These are phyloP conservation scores for Cydia fagiglandana DNA, from an alignment of 1,140 invertebrate species.

Conservation along the genomic window DNA sequence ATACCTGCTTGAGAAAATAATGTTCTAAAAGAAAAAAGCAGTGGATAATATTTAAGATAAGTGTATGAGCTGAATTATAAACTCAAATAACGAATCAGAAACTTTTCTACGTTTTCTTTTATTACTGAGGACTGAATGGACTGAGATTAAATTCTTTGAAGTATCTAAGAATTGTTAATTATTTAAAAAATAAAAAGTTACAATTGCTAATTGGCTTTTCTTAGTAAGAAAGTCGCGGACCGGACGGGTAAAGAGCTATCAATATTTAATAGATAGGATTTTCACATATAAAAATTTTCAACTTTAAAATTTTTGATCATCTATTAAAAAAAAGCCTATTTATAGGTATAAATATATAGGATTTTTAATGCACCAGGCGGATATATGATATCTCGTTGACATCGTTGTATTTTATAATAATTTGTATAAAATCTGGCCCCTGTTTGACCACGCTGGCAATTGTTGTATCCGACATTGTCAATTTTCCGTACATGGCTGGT, in stretches of 20 bases:
- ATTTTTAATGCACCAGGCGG: too few relatives aligned
- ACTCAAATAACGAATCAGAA: neutral
- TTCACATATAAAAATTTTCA: neutral
- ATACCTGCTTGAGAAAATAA: neutral
- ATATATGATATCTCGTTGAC: too few relatives aligned
- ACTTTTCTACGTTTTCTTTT: neutral
- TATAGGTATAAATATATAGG: too few relatives aligned
- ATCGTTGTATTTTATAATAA: too few relatives aligned
- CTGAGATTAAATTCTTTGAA: neutral
- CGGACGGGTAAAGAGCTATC: neutral
- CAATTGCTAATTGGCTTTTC: constrained; percentile 2
- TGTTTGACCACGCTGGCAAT: too few relatives aligned
- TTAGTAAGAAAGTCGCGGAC: neutral
- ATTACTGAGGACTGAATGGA: neutral
- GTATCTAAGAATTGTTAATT: constrained; percentile 13
- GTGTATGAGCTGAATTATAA: neutral
- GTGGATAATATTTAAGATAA: constrained; percentile 1
- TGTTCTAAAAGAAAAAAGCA: neutral
- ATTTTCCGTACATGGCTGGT: too few relatives aligned
- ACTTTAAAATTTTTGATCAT: too few relatives aligned
- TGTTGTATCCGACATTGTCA: too few relatives aligned
- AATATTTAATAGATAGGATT: neutral
- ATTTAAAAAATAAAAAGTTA: neutral
- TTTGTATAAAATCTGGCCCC: too few relatives aligned
- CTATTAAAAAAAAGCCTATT: too few relatives aligned